These are phyloP conservation scores for Drosophila dunni DNA, from an alignment of 1,140 invertebrate species.

Conservation along the genomic window DNA sequence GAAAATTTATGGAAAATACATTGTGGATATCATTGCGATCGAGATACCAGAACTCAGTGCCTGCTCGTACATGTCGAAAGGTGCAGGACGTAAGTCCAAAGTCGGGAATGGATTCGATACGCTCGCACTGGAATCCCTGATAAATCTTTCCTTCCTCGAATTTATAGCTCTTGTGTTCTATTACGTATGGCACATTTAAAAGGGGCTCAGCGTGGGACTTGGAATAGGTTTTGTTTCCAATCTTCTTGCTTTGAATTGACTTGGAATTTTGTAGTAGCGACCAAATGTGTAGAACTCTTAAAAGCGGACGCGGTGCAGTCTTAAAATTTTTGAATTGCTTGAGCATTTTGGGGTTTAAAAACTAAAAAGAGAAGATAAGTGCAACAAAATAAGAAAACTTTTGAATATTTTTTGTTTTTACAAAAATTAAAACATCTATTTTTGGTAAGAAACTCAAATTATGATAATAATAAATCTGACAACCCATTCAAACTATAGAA, in stretches of 20 bases:
- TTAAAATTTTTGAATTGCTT: neutral
- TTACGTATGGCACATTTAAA: conserved; percentile 6
- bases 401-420: no score
- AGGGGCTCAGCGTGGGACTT: neutral
- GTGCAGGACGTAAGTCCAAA: conserved; percentile 91
- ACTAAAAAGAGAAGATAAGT: neutral
- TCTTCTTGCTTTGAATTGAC: neutral
- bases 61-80: conserved; percentile 91
- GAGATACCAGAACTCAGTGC: conserved; percentile 94
- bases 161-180: conserved; percentile 48
- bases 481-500: no score
- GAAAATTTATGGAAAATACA: conserved; percentile 94
- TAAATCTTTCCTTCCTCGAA: conserved; percentile 86
- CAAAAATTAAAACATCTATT: no score
- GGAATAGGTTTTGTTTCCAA: neutral
- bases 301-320: neutral
- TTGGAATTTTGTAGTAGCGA: conserved; percentile 3
- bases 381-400: no score
- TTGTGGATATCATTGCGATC: conserved; percentile 95
- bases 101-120: conserved; percentile 87
- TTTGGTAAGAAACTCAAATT: no score
- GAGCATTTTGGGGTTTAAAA: neutral
- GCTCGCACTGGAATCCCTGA: conserved; percentile 88
- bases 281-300: neutral
- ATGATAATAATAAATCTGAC: no score